A percentile compares a stretch with the other conserved stretches of the same genome.
Conservation (phyloP, 2,888 invertebrate genomes). For the Perizoma flavofasciatum region DNA sequence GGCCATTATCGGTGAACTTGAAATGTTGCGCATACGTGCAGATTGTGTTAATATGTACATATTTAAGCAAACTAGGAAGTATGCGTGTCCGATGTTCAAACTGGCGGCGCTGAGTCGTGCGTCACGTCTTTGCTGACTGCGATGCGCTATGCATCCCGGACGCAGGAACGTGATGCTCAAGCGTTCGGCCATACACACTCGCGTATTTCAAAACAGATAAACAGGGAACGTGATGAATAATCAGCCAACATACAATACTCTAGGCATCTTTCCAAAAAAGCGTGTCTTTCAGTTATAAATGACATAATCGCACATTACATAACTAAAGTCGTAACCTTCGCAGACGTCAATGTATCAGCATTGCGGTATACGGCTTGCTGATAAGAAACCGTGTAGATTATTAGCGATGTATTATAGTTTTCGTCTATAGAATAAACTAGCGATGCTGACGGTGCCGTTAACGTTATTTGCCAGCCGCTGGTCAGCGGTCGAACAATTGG, state of each 20-base stretch:
- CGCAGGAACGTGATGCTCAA: slow-evolving; percentile 43
- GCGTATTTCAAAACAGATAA: slow-evolving; percentile 15
- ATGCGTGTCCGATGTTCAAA: slow-evolving; percentile 51
- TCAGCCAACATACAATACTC: slow-evolving; percentile 17
- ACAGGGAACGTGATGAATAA: slow-evolving; percentile 37
- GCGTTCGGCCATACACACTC: slow-evolving; percentile 38
- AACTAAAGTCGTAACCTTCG: slow-evolving; percentile 35
- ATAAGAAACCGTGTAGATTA: slow-evolving; percentile 24
- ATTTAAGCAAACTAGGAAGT: slow-evolving; percentile 68
- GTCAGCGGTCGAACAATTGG: slow-evolving; percentile 61
- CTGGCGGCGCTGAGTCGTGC: slow-evolving; percentile 49
- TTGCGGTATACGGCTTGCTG: slow-evolving; percentile 34
- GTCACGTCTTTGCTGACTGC: slow-evolving; percentile 48
- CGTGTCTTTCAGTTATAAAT: slow-evolving; percentile 32
- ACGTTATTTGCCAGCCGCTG: slow-evolving; percentile 43
- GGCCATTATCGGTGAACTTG: slow-evolving; percentile 73
- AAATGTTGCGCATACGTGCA: slow-evolving; percentile 62
- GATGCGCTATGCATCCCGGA: slow-evolving; percentile 41
- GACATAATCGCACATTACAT: slow-evolving; percentile 34
- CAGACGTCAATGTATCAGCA: slow-evolving; percentile 34
- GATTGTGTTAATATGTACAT: slow-evolving; percentile 64
- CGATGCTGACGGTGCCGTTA: slow-evolving; percentile 31
- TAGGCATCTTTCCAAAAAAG: slow-evolving; percentile 27
- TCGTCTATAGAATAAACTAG: slow-evolving; percentile 25
- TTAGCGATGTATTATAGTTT: slow-evolving; percentile 20